Percentiles rank a stretch among this genome's conserved stretches.
Conservation (phyloP, 2,113 vertebrate genomes). For the Ceratotherium simum region DNA sequence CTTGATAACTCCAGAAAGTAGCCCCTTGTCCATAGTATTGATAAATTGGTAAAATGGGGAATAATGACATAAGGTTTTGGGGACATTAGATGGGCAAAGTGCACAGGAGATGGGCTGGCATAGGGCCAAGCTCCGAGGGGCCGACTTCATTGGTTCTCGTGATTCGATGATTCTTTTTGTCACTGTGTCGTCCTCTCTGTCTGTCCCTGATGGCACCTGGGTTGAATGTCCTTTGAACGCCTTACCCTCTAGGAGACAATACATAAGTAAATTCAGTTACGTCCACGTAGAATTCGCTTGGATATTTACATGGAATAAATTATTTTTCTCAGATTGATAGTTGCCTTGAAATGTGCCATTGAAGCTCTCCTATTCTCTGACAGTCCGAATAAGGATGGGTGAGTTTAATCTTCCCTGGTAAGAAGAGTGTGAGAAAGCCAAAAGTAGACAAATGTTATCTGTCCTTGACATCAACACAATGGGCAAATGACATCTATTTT, state of each 20-base stretch:
- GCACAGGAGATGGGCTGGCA: rapidly evolving
- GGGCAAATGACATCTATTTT: neutral
- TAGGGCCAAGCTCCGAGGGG: rapidly evolving
- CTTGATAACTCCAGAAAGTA: neutral
- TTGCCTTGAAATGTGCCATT: rapidly evolving
- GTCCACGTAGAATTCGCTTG: neutral
- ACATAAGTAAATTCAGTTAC: neutral
- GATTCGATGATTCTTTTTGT: neutral
- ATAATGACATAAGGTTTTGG: rapidly evolving
- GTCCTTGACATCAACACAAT: neutral
- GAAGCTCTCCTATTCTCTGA: no score
- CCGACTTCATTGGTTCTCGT: rapidly evolving
- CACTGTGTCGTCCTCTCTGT: no score
- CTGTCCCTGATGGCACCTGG: neutral
- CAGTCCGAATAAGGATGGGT: neutral
- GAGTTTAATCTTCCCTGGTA: neutral
- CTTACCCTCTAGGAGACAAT: neutral
- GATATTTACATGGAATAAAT: rapidly evolving
- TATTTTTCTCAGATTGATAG: neutral
- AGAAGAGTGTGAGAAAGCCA: neutral
- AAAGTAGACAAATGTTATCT: neutral
- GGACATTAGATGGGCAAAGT: rapidly evolving
- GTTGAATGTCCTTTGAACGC: no score
- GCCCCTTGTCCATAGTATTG: rapidly evolving
- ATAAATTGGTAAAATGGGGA: no score